Percentiles rank a stretch among this genome's conserved stretches.
Evolutionary conservation across 1,140 invertebrate genomes (phyloP).

Genomic region (Drosophila jambulina): DNA sequence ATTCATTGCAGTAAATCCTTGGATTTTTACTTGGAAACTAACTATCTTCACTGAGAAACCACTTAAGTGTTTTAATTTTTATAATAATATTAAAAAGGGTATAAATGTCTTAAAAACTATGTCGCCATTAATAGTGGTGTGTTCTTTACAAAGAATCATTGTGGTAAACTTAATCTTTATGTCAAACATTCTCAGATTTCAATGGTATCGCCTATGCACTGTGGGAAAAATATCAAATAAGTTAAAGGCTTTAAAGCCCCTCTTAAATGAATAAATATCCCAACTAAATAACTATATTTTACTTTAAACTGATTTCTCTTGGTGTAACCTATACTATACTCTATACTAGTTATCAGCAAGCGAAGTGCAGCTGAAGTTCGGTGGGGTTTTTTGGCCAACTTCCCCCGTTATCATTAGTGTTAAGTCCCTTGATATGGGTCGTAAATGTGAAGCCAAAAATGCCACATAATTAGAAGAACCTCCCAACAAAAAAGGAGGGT

Average conservation of each 20-base stretch:
- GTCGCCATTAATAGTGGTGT: neutral
- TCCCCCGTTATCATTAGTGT: constrained; percentile 47
- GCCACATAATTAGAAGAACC: constrained; percentile 13
- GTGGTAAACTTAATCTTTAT: constrained; percentile 1
- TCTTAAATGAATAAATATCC: no score
- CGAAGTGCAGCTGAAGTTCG: constrained; percentile 8
- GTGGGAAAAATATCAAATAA: neutral
- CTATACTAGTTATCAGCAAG: constrained; percentile 28
- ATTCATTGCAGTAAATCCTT: constrained; percentile 7
- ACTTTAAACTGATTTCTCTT: neutral
- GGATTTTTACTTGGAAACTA: neutral
- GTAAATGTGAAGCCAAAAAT: constrained; percentile 40
- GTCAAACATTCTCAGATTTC: neutral
- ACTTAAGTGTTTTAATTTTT: no score
- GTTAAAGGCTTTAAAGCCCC: no score
- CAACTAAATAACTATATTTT: neutral
- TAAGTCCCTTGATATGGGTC: constrained; percentile 54
- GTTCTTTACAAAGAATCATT: neutral
- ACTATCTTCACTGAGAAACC: neutral
- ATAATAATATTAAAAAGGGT: no score
- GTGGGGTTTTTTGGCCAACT: constrained; percentile 46
- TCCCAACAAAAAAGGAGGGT: constrained; percentile 17
- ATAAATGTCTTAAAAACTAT: neutral
- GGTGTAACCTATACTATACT: neutral
- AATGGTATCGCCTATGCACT: neutral